phyloP scores from a whole-genome alignment of 2,113 vertebrate species.

The Entelurus aequoreus region DNA sequence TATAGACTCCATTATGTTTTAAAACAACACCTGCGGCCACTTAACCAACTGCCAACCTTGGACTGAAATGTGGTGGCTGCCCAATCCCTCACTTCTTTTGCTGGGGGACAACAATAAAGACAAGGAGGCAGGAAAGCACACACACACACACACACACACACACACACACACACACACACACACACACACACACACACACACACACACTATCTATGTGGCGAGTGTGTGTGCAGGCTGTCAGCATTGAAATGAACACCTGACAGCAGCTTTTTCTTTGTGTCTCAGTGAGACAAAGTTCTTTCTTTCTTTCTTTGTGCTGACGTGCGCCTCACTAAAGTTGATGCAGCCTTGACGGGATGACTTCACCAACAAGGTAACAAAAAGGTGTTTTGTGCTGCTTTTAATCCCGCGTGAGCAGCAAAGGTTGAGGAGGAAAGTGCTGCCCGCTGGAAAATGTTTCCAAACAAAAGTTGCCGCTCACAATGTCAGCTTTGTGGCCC shows the following conservation, averaged over 20 bases:
- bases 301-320: constrained; percentile 5
- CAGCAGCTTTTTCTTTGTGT: constrained; percentile 48
- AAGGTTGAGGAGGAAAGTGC: neutral
- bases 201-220: constrained; percentile 45
- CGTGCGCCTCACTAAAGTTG: constrained; percentile 32
- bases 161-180: constrained; percentile 15
- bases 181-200: constrained; percentile 5
- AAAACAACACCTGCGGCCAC: constrained; percentile 24
- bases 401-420: constrained; percentile 12
- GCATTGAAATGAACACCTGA: constrained; percentile 63
- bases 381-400: constrained; percentile 29
- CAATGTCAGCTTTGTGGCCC: too few relatives aligned
- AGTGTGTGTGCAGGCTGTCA: constrained; percentile 58
- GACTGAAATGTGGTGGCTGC: constrained; percentile 28
- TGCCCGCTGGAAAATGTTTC: neutral
- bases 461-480: too few relatives aligned
- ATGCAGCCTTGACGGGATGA: constrained; percentile 30
- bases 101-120: constrained; percentile 41
- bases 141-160: too few relatives aligned
- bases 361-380: constrained; percentile 24
- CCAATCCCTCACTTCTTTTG: constrained; percentile 29
- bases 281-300: neutral
- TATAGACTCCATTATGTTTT: constrained; percentile 25
- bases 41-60: constrained; percentile 18
- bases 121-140: constrained; percentile 18